These are phyloP conservation scores for Orycteropus afer DNA, from an alignment of 2,113 vertebrate species.

Conservation along the genomic window DNA sequence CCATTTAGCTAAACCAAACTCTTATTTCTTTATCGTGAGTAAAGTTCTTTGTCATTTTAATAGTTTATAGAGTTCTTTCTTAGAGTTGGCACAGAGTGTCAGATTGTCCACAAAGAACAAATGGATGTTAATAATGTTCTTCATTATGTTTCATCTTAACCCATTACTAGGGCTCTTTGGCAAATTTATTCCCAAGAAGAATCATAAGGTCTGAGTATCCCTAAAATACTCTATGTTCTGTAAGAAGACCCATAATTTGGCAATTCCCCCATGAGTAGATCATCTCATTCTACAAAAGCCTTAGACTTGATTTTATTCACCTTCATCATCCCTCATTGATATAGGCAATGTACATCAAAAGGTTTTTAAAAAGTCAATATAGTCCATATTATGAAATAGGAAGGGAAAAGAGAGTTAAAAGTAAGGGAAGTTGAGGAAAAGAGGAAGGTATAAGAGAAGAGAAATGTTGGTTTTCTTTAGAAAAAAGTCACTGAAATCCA, in stretches of 20 bases:
- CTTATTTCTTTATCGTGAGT: constrained; percentile 35
- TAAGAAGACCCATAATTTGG: neutral
- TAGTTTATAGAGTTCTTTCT: constrained; percentile 38
- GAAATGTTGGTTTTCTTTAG: neutral
- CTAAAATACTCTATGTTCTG: neutral
- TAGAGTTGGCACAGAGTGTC: neutral
- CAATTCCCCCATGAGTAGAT: neutral
- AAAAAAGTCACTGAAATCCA: neutral
- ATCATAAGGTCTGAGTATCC: neutral
- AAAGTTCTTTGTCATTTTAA: constrained; percentile 72
- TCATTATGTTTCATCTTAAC: neutral
- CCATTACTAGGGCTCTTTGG: neutral
- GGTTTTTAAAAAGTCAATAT: neutral
- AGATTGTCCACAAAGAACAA: constrained; percentile 46
- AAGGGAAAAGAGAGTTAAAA: neutral
- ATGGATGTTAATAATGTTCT: neutral
- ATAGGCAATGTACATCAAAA: neutral
- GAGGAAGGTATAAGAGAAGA: neutral
- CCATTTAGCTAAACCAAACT: constrained; percentile 65
- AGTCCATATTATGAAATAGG: neutral
- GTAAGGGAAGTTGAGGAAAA: neutral
- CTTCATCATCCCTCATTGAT: neutral
- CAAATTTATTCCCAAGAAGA: neutral
- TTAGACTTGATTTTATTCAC: neutral
- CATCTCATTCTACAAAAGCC: neutral